Percentiles rank a stretch among this genome's conserved stretches.
phyloP scores from a whole-genome alignment of 2,113 vertebrate species.

The Pluvianellus socialis region DNA sequence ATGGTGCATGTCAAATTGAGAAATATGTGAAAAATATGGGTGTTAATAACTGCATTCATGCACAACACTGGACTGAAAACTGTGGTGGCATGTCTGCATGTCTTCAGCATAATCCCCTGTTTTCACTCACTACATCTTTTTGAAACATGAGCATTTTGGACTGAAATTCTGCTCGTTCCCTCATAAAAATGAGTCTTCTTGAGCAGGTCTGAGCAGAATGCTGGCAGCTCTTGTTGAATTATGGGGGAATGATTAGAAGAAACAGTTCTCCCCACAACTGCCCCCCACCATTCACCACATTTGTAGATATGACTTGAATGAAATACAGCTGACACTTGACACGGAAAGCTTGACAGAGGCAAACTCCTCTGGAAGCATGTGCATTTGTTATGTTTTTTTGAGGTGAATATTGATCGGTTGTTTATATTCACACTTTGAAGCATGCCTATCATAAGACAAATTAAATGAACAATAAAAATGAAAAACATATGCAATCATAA shows the following conservation, averaged over 20 bases:
- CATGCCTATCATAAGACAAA: neutral
- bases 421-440: neutral
- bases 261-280: neutral
- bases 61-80: neutral
- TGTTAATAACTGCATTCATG: neutral
- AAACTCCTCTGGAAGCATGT: neutral
- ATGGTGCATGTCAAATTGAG: neutral
- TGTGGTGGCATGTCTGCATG: conserved; percentile 2
- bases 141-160: conserved; percentile 9
- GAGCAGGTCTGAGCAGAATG: neutral
- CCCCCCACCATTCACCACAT: neutral
- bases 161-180: neutral
- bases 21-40: conserved; percentile 12
- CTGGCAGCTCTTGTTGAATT: neutral
- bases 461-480: neutral
- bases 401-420: neutral
- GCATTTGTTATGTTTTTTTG: neutral
- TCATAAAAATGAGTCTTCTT: neutral
- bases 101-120: neutral
- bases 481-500: neutral
- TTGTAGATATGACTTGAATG: neutral
- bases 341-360: neutral
- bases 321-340: conserved; percentile 6
- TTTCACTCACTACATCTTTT: conserved; percentile 20
- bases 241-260: neutral